These are phyloP conservation scores for Schizaphis graminum DNA, from an alignment of 2,888 invertebrate genomes.

Conservation along the genomic window DNA sequence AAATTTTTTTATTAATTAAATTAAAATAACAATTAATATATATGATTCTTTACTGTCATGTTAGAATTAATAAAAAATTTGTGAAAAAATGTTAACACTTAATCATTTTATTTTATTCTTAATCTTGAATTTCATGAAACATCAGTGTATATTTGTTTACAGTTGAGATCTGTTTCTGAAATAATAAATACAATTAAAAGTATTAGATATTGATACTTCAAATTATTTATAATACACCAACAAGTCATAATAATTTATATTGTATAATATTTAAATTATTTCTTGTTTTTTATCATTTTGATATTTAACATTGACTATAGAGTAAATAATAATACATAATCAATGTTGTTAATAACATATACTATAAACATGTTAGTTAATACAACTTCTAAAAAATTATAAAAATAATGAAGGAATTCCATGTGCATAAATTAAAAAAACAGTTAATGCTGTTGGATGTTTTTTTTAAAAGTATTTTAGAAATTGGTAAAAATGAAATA, in stretches of 20 bases:
- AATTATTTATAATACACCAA: neutral
- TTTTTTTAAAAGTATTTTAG: neutral
- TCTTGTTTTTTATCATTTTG: neutral
- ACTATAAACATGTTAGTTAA: neutral
- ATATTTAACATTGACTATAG: neutral
- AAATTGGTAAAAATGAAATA: neutral
- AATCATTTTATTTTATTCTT: neutral
- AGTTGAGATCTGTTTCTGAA: slow-evolving; percentile 35
- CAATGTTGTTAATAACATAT: neutral
- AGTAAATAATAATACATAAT: too few relatives aligned
- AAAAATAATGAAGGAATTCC: neutral
- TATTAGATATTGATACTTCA: neutral
- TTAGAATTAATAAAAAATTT: neutral
- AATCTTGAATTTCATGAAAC: neutral
- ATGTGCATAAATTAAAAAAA: neutral
- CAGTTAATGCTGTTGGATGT: neutral
- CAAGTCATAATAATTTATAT: neutral
- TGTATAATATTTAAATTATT: neutral
- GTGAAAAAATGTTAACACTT: neutral
- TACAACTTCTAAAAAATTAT: neutral
- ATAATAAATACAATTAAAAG: neutral
- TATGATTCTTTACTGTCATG: neutral
- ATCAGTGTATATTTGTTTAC: slow-evolving; percentile 20
- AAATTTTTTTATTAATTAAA: neutral
- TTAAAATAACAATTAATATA: neutral